Conservation (phyloP, 2,797 vertebrate genomes). For the Triplophysa bombifrons region DNA sequence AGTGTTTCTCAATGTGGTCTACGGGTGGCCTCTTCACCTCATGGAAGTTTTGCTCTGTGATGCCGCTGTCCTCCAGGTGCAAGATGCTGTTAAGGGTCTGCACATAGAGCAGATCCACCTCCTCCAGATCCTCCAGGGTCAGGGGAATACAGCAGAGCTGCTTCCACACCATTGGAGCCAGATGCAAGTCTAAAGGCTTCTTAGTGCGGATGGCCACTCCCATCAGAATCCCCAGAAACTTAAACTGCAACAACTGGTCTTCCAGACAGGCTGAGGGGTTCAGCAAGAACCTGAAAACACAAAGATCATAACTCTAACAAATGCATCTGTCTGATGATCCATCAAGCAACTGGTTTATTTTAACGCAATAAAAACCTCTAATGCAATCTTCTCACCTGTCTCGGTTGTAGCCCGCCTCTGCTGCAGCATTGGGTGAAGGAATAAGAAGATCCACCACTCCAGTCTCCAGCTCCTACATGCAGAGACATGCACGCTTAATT, state of each 20-base stretch:
- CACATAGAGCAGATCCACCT: slow-evolving; percentile 82
- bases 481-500: background rate
- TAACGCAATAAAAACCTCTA: background rate
- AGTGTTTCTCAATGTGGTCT: background rate
- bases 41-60: slow-evolving; percentile 82
- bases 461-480: slow-evolving; percentile 78
- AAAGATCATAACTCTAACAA: background rate
- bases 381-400: slow-evolving; percentile 71
- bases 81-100: slow-evolving; percentile 81
- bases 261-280: slow-evolving; percentile 76
- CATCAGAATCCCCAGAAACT: slow-evolving; percentile 82
- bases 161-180: slow-evolving; percentile 85
- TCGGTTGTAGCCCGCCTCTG: slow-evolving; percentile 83
- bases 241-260: slow-evolving; percentile 80
- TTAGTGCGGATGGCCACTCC: slow-evolving; percentile 83
- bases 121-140: slow-evolving; percentile 76
- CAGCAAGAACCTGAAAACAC: slow-evolving; percentile 73
- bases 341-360: background rate
- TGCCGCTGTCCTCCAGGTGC: slow-evolving; percentile 81
- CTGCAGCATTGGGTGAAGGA: slow-evolving; percentile 80
- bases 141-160: slow-evolving; percentile 82
- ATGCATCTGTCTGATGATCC: background rate
- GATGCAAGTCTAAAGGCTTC: slow-evolving; percentile 81
- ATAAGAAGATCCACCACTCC: slow-evolving; percentile 82
- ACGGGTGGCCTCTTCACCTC: slow-evolving; percentile 66